Evolutionary conservation across 1,140 invertebrate species (phyloP).

Genomic region (Drosophila bocki): DNA sequence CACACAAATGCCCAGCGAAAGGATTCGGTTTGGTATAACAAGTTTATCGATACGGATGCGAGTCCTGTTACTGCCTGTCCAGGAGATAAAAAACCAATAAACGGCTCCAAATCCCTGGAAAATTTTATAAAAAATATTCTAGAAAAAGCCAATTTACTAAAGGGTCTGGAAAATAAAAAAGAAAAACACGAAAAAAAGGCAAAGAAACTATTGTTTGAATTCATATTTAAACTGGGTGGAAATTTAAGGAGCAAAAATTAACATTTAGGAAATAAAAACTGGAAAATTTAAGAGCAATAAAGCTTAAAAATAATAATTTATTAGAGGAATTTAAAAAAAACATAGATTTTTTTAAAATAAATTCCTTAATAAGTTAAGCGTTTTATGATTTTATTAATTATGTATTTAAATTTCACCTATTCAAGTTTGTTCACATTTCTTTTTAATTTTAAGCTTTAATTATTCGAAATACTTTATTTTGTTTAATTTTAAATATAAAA

Average conservation of each 20-base stretch:
- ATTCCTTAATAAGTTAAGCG: no score
- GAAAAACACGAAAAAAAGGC: no score
- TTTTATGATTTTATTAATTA: no score
- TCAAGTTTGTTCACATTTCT: no score
- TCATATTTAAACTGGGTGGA: background rate
- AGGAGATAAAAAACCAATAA: slow-evolving; percentile 13
- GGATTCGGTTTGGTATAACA: slow-evolving; percentile 28
- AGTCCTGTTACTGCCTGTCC: background rate
- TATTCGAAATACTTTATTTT: no score
- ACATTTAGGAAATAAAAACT: no score
- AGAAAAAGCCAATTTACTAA: slow-evolving; percentile 5
- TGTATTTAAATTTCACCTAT: no score
- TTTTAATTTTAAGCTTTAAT: background rate
- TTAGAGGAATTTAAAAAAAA: background rate
- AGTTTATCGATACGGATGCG: slow-evolving; percentile 21
- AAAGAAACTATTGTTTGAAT: background rate
- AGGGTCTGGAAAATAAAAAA: background rate
- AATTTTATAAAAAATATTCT: slow-evolving; percentile 6
- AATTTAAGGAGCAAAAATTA: background rate
- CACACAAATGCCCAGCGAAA: slow-evolving; percentile 21
- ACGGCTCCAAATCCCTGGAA: slow-evolving; percentile 16
- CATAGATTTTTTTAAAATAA: no score
- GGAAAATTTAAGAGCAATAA: no score
- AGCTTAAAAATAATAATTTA: no score
- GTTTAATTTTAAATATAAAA: no score